Base-by-base conservation (phyloP, 2,113 vertebrate species). In the Bubalus kerabau region DNA sequence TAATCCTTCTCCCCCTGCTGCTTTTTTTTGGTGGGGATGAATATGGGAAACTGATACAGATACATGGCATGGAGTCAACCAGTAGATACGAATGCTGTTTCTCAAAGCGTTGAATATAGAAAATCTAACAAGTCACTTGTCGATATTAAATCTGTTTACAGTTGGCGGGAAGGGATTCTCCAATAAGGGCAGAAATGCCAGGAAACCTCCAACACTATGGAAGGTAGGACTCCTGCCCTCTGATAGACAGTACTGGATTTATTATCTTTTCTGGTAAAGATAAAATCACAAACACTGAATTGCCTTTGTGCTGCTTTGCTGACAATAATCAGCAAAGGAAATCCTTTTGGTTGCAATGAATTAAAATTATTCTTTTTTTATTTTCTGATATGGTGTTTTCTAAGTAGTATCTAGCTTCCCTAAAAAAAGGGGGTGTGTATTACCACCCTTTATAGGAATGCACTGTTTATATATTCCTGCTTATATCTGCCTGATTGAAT, bases 181-280 rank as follows among this genome's bases (percentile, higher is more conserved):
- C 99, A 56, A 98, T 99, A 71, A 99, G 99, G 97, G 99, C 99
- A 46, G 99, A 99, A 98, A 99, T 99, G 97, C 99, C 99, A 52
- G 99, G 99, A 97, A 99, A 99, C 98, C 99, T 99, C 83, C 99
- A 99, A 85, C 99, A 99, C 98, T 99, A 99, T 32, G 99, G 99
- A 97, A 99, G 99, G 99, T 99, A 99, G 16, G 98, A 98, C 62
- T 94, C 78, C 32, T 83, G 32, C 28, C 97, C 36, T 85, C 60
- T 94, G 43, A 62, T 76, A 36, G 24, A 21, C 5, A 30, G 23
- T 78, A 0, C 50, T 48, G 24, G n/a, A 64, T 59, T 87, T 76
- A 7, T 52, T 52, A 2, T 48, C 5, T 62, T 74, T 91, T 71
- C 52, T 32, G 57, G 52, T 95, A 82, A 87, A 95, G 56, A 76